Conservation (phyloP, 2,797 vertebrate genomes). For the Selene dorsalis region DNA sequence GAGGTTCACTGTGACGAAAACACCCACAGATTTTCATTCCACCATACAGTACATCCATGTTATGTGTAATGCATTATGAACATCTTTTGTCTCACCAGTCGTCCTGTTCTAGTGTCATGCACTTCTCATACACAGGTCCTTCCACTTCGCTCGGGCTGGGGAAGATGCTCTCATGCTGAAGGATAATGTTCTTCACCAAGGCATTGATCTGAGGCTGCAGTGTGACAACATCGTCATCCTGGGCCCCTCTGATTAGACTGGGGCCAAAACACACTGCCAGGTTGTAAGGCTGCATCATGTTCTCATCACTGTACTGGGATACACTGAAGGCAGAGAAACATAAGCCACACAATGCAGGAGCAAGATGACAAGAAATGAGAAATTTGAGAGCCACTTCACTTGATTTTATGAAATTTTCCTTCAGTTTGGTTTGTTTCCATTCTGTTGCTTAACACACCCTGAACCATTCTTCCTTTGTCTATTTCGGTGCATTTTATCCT, state of each 20-base stretch:
- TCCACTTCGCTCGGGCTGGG: conserved; percentile 80
- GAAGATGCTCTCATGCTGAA: conserved; percentile 87
- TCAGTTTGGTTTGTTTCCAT: background rate
- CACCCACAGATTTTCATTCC: conserved; percentile 5
- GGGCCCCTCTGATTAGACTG: conserved; percentile 84
- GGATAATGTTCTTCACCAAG: conserved; percentile 88
- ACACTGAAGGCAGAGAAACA: conserved; percentile 77
- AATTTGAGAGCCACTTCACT: background rate
- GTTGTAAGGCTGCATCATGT: conserved; percentile 96
- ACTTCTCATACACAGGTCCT: conserved; percentile 90
- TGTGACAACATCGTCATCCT: conserved; percentile 84
- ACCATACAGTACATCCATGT: background rate
- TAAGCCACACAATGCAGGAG: background rate
- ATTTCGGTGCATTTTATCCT: background rate
- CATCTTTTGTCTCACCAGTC: conserved; percentile 77
- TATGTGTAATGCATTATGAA: background rate
- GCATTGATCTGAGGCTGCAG: conserved; percentile 89
- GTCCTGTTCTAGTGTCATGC: conserved; percentile 86
- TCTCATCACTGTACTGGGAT: conserved; percentile 93
- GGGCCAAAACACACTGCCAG: conserved; percentile 94
- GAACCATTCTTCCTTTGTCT: background rate
- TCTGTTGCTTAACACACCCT: background rate
- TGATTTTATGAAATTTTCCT: background rate
- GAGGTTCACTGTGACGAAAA: conserved; percentile 73
- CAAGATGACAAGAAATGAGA: background rate